Conservation (phyloP, 2,113 vertebrate genomes). For the Tinamus guttatus region DNA sequence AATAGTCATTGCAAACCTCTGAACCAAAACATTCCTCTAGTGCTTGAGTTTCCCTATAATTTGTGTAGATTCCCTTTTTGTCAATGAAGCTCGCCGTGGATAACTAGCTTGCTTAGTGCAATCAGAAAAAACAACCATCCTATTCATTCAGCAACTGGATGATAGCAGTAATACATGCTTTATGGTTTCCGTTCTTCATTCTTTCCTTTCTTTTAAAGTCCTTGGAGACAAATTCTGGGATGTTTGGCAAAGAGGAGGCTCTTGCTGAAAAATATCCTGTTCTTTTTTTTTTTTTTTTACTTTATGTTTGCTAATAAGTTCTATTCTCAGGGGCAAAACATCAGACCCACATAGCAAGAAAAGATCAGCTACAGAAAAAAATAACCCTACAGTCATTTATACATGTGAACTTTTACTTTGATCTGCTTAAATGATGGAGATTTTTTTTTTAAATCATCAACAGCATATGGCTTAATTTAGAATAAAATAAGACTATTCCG, state of each 20-base stretch:
- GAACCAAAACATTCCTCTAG: constrained; percentile 83
- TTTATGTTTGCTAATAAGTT: constrained; percentile 73
- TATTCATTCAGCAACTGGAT: constrained; percentile 84
- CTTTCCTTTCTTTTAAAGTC: constrained; percentile 79
- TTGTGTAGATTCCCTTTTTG: constrained; percentile 83
- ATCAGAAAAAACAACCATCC: constrained; percentile 83
- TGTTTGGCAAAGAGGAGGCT: constrained; percentile 75
- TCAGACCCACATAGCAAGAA: constrained; percentile 51
- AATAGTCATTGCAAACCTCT: constrained; percentile 81
- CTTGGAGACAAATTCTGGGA: constrained; percentile 77
- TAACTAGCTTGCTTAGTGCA: constrained; percentile 77
- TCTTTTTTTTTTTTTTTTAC: constrained; percentile 52
- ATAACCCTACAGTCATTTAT: neutral
- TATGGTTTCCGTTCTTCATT: constrained; percentile 82
- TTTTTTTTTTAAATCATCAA: neutral
- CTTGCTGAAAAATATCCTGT: constrained; percentile 77
- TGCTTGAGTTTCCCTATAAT: constrained; percentile 82
- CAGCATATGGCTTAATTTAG: constrained; percentile 39
- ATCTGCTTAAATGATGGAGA: constrained; percentile 19
- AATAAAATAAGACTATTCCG: constrained; percentile 35
- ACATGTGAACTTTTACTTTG: neutral
- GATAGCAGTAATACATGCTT: constrained; percentile 79
- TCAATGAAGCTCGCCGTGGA: constrained; percentile 82
- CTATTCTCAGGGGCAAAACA: constrained; percentile 73
- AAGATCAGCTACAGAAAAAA: constrained; percentile 31